These are phyloP conservation scores for Xanthorhoe spadicearia DNA, from an alignment of 2,888 invertebrate genomes.

Conservation along the genomic window DNA sequence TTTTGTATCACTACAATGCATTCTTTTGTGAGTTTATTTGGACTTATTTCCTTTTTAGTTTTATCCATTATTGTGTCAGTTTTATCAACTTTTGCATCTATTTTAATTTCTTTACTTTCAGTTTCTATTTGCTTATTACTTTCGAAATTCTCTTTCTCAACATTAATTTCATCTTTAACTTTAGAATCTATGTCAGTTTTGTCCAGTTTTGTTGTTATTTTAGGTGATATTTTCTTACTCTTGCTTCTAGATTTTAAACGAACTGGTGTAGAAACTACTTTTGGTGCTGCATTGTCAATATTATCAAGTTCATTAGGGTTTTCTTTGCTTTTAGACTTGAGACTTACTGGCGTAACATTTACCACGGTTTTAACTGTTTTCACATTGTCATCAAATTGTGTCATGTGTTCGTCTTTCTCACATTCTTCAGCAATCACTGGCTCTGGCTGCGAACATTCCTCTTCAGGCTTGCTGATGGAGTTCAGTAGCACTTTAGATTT, in stretches of 20 bases:
- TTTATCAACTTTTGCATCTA: constrained; percentile 5
- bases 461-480: constrained; percentile 38
- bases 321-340: constrained; percentile 24
- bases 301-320: background rate
- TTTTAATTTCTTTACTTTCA: background rate
- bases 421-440: constrained; percentile 23
- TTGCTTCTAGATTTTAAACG: constrained; percentile 52
- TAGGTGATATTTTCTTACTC: constrained; percentile 32
- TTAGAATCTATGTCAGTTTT: constrained; percentile 5
- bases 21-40: constrained; percentile 74
- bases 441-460: constrained; percentile 12
- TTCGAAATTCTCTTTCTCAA: constrained; percentile 28
- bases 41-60: constrained; percentile 53
- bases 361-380: background rate
- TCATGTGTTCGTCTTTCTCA: constrained; percentile 38
- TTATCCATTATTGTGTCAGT: background rate
- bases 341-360: constrained; percentile 15
- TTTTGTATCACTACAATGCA: constrained; percentile 77
- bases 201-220: constrained; percentile 6
- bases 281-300: background rate
- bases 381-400: background rate
- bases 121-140: background rate
- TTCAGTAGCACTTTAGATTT: constrained; percentile 61
- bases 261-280: constrained; percentile 43
- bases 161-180: background rate